phyloP scores from a whole-genome alignment of 2,113 vertebrate species.

The Cricetomys ansorgei region DNA sequence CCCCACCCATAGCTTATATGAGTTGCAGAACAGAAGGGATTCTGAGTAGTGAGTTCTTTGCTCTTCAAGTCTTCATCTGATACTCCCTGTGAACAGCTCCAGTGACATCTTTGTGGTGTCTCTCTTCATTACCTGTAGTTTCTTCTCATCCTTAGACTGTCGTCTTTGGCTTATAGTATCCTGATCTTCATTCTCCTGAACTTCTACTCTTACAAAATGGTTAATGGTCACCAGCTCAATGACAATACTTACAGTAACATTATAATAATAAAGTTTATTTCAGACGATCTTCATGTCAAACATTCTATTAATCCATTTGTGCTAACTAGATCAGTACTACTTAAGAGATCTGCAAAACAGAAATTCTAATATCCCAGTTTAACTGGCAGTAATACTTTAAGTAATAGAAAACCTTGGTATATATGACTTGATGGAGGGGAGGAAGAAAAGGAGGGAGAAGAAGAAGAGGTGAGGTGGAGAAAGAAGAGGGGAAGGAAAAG shows the following conservation, averaged over 20 bases:
- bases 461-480: accelerated
- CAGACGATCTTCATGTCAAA: neutral
- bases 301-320: neutral
- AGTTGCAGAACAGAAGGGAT: neutral
- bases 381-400: slow-evolving; percentile 10
- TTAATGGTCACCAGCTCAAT: neutral
- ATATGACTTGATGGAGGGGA: neutral
- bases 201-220: slow-evolving; percentile 11
- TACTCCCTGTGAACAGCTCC: neutral
- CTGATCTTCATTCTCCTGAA: neutral
- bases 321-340: neutral
- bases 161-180: neutral
- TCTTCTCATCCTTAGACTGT: neutral
- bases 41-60: neutral
- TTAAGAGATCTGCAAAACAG: neutral
- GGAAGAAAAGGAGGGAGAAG: neutral
- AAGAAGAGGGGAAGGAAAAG: neutral
- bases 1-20: neutral
- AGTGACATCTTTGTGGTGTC: neutral
- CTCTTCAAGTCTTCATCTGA: neutral
- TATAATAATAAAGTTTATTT: slow-evolving; percentile 10
- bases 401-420: neutral
- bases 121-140: neutral
- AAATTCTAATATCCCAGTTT: neutral
- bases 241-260: neutral